Conservation (phyloP, 2,113 vertebrate genomes). For the Silurus meridionalis region DNA sequence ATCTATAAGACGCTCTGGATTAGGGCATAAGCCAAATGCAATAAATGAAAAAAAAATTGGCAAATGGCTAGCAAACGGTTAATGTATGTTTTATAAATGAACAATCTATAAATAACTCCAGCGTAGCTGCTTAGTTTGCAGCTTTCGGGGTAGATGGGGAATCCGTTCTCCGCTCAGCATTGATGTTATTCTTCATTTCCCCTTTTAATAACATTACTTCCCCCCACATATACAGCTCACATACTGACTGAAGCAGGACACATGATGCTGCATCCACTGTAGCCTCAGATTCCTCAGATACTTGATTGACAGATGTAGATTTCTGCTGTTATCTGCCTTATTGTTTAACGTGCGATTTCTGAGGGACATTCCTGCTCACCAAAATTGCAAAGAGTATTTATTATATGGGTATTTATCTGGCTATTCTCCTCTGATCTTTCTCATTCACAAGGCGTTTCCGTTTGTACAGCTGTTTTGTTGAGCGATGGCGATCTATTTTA, state of each 20-base stretch:
- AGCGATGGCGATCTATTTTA: too few species aligned
- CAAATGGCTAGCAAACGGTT: not conserved
- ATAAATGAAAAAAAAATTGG: too few species aligned
- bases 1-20: too few species aligned
- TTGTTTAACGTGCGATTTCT: not conserved
- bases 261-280: not conserved
- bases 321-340: not conserved
- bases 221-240: not conserved
- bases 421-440: not conserved
- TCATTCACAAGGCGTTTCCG: not conserved
- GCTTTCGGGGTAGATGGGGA: slow-evolving; percentile 23
- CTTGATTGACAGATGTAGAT: not conserved
- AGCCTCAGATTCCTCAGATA: not conserved
- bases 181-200: slow-evolving; percentile 38
- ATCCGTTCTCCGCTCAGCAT: slow-evolving; percentile 29
- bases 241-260: not conserved
- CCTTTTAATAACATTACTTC: slow-evolving; percentile 22
- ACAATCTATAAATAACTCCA: slow-evolving; percentile 44
- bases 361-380: not conserved
- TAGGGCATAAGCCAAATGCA: too few species aligned
- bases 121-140: slow-evolving; percentile 17
- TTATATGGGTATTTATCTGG: not conserved
- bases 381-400: not conserved
- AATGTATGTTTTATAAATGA: slow-evolving; percentile 20
- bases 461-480: not conserved